These are phyloP conservation scores for Lontra canadensis DNA, from an alignment of 2,113 vertebrate species.

Conservation along the genomic window DNA sequence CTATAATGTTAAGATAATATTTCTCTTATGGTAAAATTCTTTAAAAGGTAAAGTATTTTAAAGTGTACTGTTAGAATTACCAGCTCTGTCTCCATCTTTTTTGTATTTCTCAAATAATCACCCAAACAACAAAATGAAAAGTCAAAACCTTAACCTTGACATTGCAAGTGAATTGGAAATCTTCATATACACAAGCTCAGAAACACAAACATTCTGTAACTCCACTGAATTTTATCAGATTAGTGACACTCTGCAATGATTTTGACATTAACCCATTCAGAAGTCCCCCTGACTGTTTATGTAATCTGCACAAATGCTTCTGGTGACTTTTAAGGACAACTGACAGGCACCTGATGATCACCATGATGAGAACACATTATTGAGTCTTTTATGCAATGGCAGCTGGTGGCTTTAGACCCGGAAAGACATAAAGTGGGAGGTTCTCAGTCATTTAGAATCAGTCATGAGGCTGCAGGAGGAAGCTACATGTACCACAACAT, in stretches of 20 bases:
- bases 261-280: slow-evolving; percentile 59
- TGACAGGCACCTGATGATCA: slow-evolving; percentile 49
- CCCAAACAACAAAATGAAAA: not conserved
- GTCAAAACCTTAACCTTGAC: slow-evolving; percentile 40
- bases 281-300: not conserved
- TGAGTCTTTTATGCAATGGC: slow-evolving; percentile 61
- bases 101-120: slow-evolving; percentile 11
- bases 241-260: not conserved
- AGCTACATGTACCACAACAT: slow-evolving; percentile 30
- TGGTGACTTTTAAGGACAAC: slow-evolving; percentile 15
- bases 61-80: not conserved
- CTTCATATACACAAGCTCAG: not conserved
- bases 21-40: not conserved
- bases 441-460: slow-evolving; percentile 75
- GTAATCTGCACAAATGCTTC: slow-evolving; percentile 20
- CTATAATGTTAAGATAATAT: not conserved
- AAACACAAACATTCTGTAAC: not conserved
- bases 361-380: not conserved
- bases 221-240: not conserved
- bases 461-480: slow-evolving; percentile 63
- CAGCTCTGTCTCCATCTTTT: not conserved
- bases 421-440: not conserved
- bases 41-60: slow-evolving; percentile 5
- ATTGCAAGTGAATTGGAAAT: not conserved
- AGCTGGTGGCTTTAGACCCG: slow-evolving; percentile 68